A percentile compares a stretch with the other conserved stretches of the same genome.
Evolutionary conservation across 1,140 invertebrate species (phyloP).

Genomic region (Heterodera schachtii): DNA sequence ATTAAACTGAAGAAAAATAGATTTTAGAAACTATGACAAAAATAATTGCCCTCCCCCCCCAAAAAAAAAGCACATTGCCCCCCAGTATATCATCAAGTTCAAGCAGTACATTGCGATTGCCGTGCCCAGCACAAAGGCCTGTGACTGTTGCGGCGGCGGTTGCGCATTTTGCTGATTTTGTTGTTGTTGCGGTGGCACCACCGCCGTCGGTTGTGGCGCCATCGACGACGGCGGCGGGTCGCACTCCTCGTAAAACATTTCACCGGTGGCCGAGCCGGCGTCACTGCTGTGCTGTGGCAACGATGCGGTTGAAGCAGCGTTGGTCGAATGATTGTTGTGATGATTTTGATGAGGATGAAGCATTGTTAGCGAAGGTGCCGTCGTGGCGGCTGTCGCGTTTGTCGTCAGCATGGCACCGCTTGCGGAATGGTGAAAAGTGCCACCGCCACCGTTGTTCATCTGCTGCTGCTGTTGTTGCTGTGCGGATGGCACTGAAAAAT

Average conservation of each 20-base stretch:
- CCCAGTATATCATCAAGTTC: neutral
- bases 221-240: conserved; percentile 73
- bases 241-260: conserved; percentile 73
- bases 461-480: neutral
- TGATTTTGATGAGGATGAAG: conserved; percentile 8
- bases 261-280: conserved; percentile 32
- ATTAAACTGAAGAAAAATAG: too few species aligned
- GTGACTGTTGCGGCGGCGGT: conserved; percentile 68
- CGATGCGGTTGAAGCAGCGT: neutral
- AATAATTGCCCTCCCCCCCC: too few species aligned
- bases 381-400: neutral
- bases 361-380: conserved; percentile 12
- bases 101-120: conserved; percentile 5
- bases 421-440: neutral
- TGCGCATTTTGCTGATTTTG: too few species aligned
- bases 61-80: too few species aligned
- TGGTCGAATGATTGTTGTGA: conserved; percentile 16
- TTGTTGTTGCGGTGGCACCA: neutral
- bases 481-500: neutral
- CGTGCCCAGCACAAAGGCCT: conserved; percentile 8
- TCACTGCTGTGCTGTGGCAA: neutral
- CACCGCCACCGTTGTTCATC: neutral
- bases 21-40: too few species aligned
- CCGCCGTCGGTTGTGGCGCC: neutral
- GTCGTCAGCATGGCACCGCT: neutral